These are phyloP conservation scores for Ophonus ardosiacus DNA, from an alignment of 2,888 invertebrate genomes.

Conservation along the genomic window DNA sequence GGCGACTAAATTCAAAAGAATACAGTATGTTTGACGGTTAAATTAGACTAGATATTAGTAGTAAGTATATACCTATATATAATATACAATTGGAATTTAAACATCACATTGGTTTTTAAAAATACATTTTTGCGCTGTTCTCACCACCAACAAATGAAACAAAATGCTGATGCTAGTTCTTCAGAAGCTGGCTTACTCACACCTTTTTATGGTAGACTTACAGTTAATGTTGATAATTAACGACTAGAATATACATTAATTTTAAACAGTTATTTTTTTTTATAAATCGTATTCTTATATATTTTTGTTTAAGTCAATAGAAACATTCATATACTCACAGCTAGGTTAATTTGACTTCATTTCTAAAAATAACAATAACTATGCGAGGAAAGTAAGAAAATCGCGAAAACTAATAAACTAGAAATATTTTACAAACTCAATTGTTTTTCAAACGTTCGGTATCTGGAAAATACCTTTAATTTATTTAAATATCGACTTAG, in stretches of 20 bases:
- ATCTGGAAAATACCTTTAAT: constrained; percentile 35
- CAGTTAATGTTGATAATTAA: constrained; percentile 57
- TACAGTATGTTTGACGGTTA: constrained; percentile 39
- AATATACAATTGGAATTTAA: constrained; percentile 62
- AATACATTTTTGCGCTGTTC: constrained; percentile 54
- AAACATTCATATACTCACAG: constrained; percentile 63
- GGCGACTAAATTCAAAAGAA: constrained; percentile 46
- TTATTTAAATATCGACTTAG: constrained; percentile 51
- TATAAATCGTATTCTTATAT: constrained; percentile 60
- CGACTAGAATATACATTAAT: constrained; percentile 63
- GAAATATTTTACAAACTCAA: constrained; percentile 39
- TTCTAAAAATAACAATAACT: constrained; percentile 53
- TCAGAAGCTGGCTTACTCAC: constrained; percentile 45
- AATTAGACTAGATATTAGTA: constrained; percentile 59
- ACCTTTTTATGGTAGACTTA: constrained; percentile 56
- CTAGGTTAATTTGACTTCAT: constrained; percentile 62
- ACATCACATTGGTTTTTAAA: constrained; percentile 63
- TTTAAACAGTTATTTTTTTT: constrained; percentile 60
- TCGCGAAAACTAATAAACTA: constrained; percentile 10
- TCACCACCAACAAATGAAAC: constrained; percentile 35
- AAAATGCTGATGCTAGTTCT: constrained; percentile 44
- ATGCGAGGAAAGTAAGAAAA: constrained; percentile 41
- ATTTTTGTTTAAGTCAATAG: constrained; percentile 61
- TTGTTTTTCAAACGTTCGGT: not conserved
- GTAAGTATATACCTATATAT: constrained; percentile 59